These are phyloP conservation scores for Pseudorasbora parva DNA, from an alignment of 2,113 vertebrate species.

Conservation along the genomic window DNA sequence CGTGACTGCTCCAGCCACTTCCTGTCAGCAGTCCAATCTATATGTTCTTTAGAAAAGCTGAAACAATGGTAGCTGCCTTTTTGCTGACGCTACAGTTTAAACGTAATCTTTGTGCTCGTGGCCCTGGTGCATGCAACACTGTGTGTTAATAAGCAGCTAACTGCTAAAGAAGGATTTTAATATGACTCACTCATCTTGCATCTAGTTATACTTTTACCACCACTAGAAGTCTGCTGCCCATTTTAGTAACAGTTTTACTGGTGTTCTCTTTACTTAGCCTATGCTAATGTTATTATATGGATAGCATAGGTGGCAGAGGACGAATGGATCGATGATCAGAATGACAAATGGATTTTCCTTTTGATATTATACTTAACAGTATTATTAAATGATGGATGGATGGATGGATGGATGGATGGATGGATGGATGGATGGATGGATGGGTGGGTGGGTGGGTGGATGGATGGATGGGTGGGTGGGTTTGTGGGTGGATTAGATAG, in stretches of 20 bases:
- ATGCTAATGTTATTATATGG: too few relatives aligned
- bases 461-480: not conserved
- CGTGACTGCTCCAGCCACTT: not conserved
- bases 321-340: not conserved
- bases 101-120: conserved; percentile 21
- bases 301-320: not conserved
- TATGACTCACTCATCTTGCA: conserved; percentile 26
- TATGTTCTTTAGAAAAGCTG: conserved; percentile 34
- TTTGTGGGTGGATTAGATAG: not conserved
- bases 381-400: too few relatives aligned
- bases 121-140: conserved; percentile 31
- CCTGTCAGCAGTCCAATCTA: conserved; percentile 21
- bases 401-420: not conserved
- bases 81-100: conserved; percentile 47
- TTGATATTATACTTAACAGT: too few relatives aligned
- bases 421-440: not conserved
- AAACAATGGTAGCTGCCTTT: conserved; percentile 47
- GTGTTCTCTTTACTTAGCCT: too few relatives aligned
- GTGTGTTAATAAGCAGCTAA: conserved; percentile 51
- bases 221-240: conserved; percentile 19
- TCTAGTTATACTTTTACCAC: conserved; percentile 46
- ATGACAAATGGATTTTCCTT: too few relatives aligned
- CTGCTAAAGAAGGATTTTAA: conserved; percentile 17
- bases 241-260: conserved; percentile 10
- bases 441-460: not conserved